phyloP scores from a whole-genome alignment of 2,888 invertebrate species.

The Caenorhabditis sp. region DNA sequence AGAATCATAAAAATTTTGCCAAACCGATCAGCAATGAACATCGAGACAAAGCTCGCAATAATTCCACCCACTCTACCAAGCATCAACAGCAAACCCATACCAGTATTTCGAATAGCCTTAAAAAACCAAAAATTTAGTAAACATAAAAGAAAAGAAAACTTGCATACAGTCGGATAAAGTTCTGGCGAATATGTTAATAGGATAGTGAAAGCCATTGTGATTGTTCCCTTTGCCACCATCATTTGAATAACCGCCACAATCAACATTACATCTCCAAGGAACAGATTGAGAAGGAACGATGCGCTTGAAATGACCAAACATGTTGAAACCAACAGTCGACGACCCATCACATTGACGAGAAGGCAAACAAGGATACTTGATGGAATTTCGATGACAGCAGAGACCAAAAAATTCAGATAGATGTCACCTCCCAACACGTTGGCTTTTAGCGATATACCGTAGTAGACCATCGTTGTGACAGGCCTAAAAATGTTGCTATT shows the following conservation, averaged over 20 bases:
- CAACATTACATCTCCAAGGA: constrained; percentile 48
- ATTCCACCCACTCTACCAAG: constrained; percentile 86
- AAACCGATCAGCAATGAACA: constrained; percentile 67
- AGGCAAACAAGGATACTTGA: constrained; percentile 70
- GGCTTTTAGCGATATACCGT: constrained; percentile 85
- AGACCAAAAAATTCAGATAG: constrained; percentile 85
- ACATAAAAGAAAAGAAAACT: background rate
- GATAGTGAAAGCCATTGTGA: constrained; percentile 85
- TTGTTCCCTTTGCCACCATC: constrained; percentile 81
- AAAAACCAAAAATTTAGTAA: background rate
- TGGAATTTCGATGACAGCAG: constrained; percentile 71
- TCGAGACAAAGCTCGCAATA: constrained; percentile 82
- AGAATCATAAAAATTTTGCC: constrained; percentile 66
- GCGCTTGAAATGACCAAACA: constrained; percentile 63
- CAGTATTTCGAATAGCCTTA: constrained; percentile 79
- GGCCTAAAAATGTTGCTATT: constrained; percentile 74
- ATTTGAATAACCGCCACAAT: constrained; percentile 74
- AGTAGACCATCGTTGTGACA: constrained; percentile 85
- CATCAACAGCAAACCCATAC: constrained; percentile 85
- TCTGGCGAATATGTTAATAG: constrained; percentile 88
- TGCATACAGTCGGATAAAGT: constrained; percentile 86
- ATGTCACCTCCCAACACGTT: constrained; percentile 81
- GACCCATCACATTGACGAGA: constrained; percentile 67
- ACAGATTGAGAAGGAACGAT: constrained; percentile 63
- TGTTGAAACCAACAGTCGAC: constrained; percentile 66